These are phyloP conservation scores for Pseudopodoces humilis DNA, from an alignment of 2,113 vertebrate genomes.

Conservation along the genomic window DNA sequence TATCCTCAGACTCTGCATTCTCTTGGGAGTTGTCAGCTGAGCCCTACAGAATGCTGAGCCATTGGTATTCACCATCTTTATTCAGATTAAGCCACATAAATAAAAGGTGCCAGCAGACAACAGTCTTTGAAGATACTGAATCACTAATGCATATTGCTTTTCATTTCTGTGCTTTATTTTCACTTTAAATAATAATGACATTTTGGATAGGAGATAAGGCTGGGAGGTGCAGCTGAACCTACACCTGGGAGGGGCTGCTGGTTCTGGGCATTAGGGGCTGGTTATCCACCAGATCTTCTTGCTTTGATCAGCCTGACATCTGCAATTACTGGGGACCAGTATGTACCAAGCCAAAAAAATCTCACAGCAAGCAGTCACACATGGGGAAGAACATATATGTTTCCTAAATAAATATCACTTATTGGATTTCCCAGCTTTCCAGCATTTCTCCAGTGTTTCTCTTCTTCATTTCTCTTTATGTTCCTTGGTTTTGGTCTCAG, in stretches of 20 bases:
- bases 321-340: background rate
- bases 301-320: background rate
- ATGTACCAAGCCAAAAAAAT: background rate
- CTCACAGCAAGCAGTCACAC: background rate
- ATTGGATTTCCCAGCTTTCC: background rate
- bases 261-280: background rate
- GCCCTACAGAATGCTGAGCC: background rate
- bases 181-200: background rate
- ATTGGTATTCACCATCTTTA: background rate
- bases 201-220: background rate
- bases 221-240: background rate
- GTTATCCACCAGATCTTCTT: background rate
- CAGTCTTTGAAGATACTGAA: conserved; percentile 42
- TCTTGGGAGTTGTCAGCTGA: conserved; percentile 4
- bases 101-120: conserved; percentile 2
- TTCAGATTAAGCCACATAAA: conserved; percentile 37
- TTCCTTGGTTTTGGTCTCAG: background rate
- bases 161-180: background rate
- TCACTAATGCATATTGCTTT: background rate
- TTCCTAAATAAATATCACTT: background rate
- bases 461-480: too few species aligned
- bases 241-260: background rate
- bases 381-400: rapidly evolving
- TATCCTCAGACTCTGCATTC: background rate
- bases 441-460: background rate